These are phyloP conservation scores for Callipepla squamata DNA, from an alignment of 2,113 vertebrate species.

Conservation along the genomic window DNA sequence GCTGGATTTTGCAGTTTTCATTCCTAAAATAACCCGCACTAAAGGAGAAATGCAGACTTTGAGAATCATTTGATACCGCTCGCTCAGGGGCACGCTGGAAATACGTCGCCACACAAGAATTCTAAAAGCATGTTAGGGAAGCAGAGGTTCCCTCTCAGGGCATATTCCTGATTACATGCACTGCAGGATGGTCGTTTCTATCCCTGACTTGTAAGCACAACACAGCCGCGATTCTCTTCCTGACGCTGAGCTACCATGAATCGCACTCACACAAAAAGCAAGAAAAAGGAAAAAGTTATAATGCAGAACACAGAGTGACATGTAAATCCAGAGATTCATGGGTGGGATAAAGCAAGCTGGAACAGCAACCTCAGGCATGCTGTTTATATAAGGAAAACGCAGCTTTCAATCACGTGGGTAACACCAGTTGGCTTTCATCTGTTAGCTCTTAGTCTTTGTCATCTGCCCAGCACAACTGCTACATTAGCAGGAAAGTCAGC, in stretches of 20 bases:
- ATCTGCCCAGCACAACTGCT: background rate
- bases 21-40: slow-evolving; percentile 3
- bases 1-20: background rate
- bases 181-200: background rate
- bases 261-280: background rate
- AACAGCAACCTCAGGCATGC: background rate
- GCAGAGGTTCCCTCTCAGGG: slow-evolving; percentile 2
- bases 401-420: background rate
- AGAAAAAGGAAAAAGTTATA: background rate
- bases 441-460: background rate
- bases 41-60: background rate
- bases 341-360: background rate
- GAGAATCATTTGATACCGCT: background rate
- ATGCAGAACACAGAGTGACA: background rate
- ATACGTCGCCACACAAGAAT: background rate
- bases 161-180: background rate
- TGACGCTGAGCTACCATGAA: background rate
- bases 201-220: background rate
- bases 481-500: background rate
- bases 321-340: slow-evolving; percentile 8
- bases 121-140: slow-evolving; percentile 26
- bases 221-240: background rate
- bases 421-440: slow-evolving; percentile 6
- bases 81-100: background rate
- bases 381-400: background rate